Conservation (phyloP, 1,140 invertebrate genomes). For the Drosophila lini region DNA sequence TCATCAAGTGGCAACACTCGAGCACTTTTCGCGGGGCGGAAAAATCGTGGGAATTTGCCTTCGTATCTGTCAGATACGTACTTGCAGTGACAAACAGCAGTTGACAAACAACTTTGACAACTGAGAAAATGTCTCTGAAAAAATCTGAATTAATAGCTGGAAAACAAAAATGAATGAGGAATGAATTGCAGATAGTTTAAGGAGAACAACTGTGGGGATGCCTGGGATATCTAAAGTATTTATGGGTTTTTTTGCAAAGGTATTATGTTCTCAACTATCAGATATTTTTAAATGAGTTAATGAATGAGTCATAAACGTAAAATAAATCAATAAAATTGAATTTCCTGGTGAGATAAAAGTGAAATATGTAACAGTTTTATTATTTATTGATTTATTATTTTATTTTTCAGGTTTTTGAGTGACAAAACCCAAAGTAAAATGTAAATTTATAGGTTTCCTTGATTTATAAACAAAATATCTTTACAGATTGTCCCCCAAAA, state of each 20-base stretch:
- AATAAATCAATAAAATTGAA: not conserved
- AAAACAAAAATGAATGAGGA: not conserved
- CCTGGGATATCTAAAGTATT: not conserved
- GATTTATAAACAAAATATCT: not conserved
- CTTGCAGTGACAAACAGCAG: constrained; percentile 63
- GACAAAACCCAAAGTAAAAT: not conserved
- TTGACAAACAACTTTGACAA: constrained; percentile 60
- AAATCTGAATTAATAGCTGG: constrained; percentile 45
- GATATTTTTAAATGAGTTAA: not conserved
- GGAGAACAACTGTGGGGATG: not conserved
- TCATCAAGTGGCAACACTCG: constrained; percentile 60
- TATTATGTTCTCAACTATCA: not conserved
- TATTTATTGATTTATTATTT: not conserved
- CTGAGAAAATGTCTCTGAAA: constrained; percentile 22
- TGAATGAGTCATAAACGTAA: not conserved
- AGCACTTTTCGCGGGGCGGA: constrained; percentile 33
- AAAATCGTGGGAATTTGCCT: constrained; percentile 20
- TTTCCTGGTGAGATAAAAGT: no score
- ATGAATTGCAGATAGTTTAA: constrained; percentile 7
- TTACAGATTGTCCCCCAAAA: not conserved
- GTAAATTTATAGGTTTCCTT: not conserved
- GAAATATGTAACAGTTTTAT: not conserved
- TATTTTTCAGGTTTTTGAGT: not conserved
- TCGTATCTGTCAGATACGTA: constrained; percentile 59
- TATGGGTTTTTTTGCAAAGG: not conserved